phyloP scores from a whole-genome alignment of 2,113 vertebrate genomes.

The Hystrix cristata region DNA sequence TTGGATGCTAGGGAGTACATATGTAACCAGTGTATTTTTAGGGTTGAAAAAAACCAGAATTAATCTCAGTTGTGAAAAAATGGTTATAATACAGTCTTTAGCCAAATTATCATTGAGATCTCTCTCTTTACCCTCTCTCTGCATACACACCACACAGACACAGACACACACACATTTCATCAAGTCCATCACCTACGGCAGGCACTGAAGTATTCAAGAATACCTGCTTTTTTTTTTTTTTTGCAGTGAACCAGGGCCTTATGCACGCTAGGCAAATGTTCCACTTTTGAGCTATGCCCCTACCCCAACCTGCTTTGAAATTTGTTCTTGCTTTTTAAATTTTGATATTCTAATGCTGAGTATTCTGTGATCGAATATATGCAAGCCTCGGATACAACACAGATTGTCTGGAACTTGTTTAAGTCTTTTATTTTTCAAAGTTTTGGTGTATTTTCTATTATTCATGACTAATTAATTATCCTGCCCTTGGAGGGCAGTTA shows the following conservation, averaged over 20 bases:
- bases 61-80: conserved; percentile 21
- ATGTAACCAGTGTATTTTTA: conserved; percentile 19
- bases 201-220: conserved; percentile 10
- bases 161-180: background rate
- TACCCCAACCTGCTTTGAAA: background rate
- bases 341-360: conserved; percentile 45
- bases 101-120: background rate
- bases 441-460: conserved; percentile 7
- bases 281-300: background rate
- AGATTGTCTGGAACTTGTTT: conserved; percentile 7
- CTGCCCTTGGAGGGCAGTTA: background rate
- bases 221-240: background rate
- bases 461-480: background rate
- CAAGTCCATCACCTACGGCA: background rate
- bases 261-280: background rate
- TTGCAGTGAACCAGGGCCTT: background rate
- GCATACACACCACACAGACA: background rate
- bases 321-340: background rate
- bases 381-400: background rate
- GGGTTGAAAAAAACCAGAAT: conserved; percentile 22
- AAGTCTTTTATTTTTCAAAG: conserved; percentile 38
- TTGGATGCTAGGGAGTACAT: background rate
- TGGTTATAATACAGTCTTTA: background rate
- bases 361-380: conserved; percentile 12
- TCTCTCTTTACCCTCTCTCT: background rate